Percentiles rank a stretch among this genome's conserved stretches.
phyloP scores from a whole-genome alignment of 30 jellyfish, hydroid and myxozoan genomes.

The Haliclystus octoradiatus region DNA sequence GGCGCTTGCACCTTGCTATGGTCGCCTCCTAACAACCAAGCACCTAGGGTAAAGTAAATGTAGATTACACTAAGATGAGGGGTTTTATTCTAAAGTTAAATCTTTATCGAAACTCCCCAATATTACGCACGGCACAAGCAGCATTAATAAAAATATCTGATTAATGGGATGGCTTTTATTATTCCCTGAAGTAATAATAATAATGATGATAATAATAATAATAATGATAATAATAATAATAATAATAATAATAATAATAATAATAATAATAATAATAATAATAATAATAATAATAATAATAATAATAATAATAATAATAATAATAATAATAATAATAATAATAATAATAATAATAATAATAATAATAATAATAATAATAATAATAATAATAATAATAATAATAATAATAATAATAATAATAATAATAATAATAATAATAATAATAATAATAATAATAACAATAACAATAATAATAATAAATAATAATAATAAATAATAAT shows the following conservation, averaged over 20 bases:
- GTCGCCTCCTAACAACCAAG: too few species aligned
- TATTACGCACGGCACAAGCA: too few species aligned
- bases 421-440: constrained; percentile 12
- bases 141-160: too few species aligned
- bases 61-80: too few species aligned
- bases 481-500: neutral
- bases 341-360: constrained; percentile 12
- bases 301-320: constrained; percentile 16
- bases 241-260: constrained; percentile 18
- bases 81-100: too few species aligned
- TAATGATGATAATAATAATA: constrained; percentile 20
- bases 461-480: constrained; percentile 11
- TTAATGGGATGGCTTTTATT: too few species aligned
- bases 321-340: constrained; percentile 17
- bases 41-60: too few species aligned
- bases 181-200: constrained; percentile 18
- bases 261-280: constrained; percentile 22
- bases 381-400: constrained; percentile 14
- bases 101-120: too few species aligned
- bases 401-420: constrained; percentile 16
- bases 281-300: constrained; percentile 17
- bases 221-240: constrained; percentile 19
- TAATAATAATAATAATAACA: constrained; percentile 14
- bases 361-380: constrained; percentile 15
- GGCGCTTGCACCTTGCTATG: too few species aligned